These are phyloP conservation scores for Climacteris rufus DNA, from an alignment of 2,113 vertebrate species.

Conservation along the genomic window DNA sequence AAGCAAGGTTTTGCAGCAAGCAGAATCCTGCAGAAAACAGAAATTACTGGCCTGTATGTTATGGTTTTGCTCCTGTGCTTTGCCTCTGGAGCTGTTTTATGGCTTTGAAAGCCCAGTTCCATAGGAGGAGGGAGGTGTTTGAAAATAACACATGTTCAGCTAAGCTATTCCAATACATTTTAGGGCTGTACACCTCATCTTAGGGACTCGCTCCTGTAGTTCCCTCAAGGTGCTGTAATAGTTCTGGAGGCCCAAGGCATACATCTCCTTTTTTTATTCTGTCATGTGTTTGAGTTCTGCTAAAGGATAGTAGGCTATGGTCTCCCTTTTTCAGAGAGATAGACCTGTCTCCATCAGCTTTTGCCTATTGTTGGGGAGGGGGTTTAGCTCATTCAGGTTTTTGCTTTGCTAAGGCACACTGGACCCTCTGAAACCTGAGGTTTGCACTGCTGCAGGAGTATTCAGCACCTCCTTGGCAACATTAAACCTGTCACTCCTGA, in stretches of 20 bases:
- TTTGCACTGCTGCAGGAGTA: background rate
- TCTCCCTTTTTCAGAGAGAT: background rate
- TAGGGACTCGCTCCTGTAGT: background rate
- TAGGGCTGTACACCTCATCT: background rate
- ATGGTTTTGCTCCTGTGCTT: slow-evolving; percentile 10
- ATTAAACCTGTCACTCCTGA: background rate
- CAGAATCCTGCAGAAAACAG: slow-evolving; percentile 9
- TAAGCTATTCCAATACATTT: background rate
- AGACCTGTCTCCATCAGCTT: background rate
- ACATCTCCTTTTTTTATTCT: background rate
- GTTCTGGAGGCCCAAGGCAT: background rate
- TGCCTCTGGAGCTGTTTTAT: slow-evolving; percentile 32
- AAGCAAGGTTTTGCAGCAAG: background rate
- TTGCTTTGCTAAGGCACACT: background rate
- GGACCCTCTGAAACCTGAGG: background rate
- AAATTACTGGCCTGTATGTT: slow-evolving; percentile 16
- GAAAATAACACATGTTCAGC: slow-evolving; percentile 29
- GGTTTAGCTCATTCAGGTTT: background rate
- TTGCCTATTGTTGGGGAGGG: background rate
- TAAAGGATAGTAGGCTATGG: background rate
- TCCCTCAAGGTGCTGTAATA: background rate
- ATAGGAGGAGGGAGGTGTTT: background rate
- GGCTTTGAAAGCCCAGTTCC: background rate
- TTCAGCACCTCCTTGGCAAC: background rate
- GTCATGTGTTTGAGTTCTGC: background rate